These are phyloP conservation scores for Todiramphus chloris DNA, from an alignment of 2,113 vertebrate species.

Conservation along the genomic window DNA sequence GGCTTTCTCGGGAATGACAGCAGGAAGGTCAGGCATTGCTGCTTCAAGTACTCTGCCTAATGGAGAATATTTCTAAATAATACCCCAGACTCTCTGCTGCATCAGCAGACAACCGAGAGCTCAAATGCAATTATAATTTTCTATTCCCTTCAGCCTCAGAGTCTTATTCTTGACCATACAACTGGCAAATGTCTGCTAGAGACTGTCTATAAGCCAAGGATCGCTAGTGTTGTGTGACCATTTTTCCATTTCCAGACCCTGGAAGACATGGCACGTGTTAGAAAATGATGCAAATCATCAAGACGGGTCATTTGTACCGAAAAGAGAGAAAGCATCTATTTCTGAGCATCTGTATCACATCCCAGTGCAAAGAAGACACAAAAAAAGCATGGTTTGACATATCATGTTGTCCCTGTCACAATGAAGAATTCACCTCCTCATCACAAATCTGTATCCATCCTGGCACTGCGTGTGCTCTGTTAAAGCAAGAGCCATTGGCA, in stretches of 20 bases:
- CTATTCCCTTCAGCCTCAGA: background rate
- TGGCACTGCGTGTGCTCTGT: background rate
- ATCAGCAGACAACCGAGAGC: background rate
- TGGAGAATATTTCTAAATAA: slow-evolving; percentile 13
- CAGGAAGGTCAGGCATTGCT: background rate
- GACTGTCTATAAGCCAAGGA: background rate
- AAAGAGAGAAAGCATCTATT: background rate
- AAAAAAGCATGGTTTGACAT: background rate
- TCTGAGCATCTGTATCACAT: background rate
- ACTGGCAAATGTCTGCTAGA: background rate
- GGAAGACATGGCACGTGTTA: background rate
- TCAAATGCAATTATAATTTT: background rate
- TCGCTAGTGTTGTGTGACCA: background rate
- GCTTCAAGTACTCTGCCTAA: background rate
- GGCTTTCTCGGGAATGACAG: background rate
- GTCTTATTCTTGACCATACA: background rate
- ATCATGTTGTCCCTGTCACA: background rate
- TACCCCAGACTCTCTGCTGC: background rate
- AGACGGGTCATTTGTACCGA: background rate
- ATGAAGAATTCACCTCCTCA: background rate
- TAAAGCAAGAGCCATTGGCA: background rate
- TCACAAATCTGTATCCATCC: background rate
- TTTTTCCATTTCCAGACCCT: background rate
- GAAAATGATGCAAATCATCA: background rate
- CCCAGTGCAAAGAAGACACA: background rate